A percentile compares a stretch with the other conserved stretches of the same genome.
Conservation (phyloP, 2,113 vertebrate genomes). For the Oxygymnocypris stewartii region DNA sequence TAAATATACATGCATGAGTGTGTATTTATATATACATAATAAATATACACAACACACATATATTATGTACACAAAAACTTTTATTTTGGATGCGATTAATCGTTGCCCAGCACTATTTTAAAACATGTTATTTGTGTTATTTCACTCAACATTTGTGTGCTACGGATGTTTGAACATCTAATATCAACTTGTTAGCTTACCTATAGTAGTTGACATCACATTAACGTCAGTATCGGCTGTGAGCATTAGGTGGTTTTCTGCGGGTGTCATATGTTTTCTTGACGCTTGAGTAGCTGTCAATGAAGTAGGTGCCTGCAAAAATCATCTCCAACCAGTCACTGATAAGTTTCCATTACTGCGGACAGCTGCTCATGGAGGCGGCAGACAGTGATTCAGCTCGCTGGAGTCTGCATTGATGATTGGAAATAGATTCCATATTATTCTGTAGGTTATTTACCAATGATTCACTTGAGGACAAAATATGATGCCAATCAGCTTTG, state of each 20-base stretch:
- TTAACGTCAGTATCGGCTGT: not conserved
- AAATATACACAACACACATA: no score
- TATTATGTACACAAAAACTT: no score
- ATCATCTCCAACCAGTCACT: not conserved
- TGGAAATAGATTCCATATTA: constrained; percentile 11
- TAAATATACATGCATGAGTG: no score
- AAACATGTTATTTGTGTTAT: not conserved
- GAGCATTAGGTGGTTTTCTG: not conserved
- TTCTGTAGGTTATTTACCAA: not conserved
- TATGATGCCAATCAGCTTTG: constrained; percentile 2
- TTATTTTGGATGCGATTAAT: no score
- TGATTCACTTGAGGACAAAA: constrained; percentile 1
- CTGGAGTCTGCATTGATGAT: not conserved
- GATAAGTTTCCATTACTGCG: not conserved
- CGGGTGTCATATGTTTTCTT: not conserved
- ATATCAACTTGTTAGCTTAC: no score
- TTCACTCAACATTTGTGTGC: not conserved
- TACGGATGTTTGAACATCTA: not conserved
- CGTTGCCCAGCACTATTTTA: no score
- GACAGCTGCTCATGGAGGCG: not conserved
- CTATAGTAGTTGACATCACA: not conserved
- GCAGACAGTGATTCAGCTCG: not conserved
- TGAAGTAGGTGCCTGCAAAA: not conserved
- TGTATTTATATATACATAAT: no score
- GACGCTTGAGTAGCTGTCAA: not conserved